These are phyloP conservation scores for Lasioglossum albipes DNA, from an alignment of 1,140 invertebrate genomes.

Conservation along the genomic window DNA sequence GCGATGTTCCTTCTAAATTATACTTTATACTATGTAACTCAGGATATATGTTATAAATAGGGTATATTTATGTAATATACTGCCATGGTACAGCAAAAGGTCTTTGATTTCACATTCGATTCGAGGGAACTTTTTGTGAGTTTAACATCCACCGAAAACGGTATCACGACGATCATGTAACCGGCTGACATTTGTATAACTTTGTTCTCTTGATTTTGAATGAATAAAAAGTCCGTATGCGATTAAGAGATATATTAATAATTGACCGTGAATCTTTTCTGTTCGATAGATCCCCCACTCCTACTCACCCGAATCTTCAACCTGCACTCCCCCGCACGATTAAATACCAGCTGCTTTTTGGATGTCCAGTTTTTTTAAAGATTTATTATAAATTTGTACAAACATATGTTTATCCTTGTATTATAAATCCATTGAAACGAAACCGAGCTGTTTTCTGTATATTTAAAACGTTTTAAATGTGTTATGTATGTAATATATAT, in stretches of 20 bases:
- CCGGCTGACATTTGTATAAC: slow-evolving; percentile 54
- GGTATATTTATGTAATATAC: neutral
- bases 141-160: slow-evolving; percentile 29
- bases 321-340: slow-evolving; percentile 15
- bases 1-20: neutral
- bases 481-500: neutral
- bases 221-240: slow-evolving; percentile 65
- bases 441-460: neutral
- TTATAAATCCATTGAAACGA: slow-evolving; percentile 28
- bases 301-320: slow-evolving; percentile 25
- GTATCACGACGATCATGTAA: slow-evolving; percentile 51
- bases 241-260: slow-evolving; percentile 35
- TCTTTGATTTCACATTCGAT: neutral
- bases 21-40: neutral
- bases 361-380: slow-evolving; percentile 4
- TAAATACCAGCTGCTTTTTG: slow-evolving; percentile 9
- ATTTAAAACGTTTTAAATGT: neutral
- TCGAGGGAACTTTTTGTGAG: neutral
- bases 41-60: neutral
- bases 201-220: slow-evolving; percentile 54
- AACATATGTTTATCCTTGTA: slow-evolving; percentile 21
- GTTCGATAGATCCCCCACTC: slow-evolving; percentile 31
- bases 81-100: neutral
- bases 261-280: slow-evolving; percentile 19
- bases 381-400: slow-evolving; percentile 32